Percentiles rank a stretch among this genome's conserved stretches.
Evolutionary conservation across 2,888 invertebrate species (phyloP).

Genomic region (Epinotia brunnichana): DNA sequence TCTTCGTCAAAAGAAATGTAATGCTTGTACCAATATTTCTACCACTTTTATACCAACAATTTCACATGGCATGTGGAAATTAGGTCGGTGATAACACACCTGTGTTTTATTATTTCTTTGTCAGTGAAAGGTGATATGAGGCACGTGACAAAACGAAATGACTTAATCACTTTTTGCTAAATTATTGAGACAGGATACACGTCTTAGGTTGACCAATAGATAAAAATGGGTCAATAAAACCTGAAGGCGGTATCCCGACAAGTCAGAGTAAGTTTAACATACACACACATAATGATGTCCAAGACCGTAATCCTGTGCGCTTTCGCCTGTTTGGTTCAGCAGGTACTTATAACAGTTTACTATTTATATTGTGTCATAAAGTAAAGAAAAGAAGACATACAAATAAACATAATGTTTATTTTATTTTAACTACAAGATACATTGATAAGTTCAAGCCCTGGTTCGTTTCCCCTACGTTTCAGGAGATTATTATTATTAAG

Average conservation of each 20-base stretch:
- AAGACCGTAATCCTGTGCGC: constrained; percentile 27
- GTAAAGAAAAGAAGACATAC: too few species aligned
- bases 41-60: constrained; percentile 9
- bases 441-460: too few species aligned
- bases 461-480: too few species aligned
- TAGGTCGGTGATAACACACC: constrained; percentile 10
- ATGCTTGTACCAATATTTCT: not conserved
- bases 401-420: too few species aligned
- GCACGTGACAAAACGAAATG: not conserved
- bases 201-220: constrained; percentile 2
- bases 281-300: constrained; percentile 8
- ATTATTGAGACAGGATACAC: not conserved
- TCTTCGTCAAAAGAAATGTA: constrained; percentile 13
- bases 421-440: too few species aligned
- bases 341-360: not conserved
- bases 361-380: too few species aligned
- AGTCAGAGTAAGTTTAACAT: not conserved
- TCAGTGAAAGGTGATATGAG: constrained; percentile 16
- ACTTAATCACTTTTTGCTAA: constrained; percentile 11
- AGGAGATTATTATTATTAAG: too few species aligned
- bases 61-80: constrained; percentile 12
- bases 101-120: not conserved
- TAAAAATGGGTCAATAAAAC: constrained; percentile 11
- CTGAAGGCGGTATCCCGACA: not conserved
- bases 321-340: constrained; percentile 34